Base-by-base conservation (phyloP, 2,797 vertebrate species). In the Thripadectes ignobilis region DNA sequence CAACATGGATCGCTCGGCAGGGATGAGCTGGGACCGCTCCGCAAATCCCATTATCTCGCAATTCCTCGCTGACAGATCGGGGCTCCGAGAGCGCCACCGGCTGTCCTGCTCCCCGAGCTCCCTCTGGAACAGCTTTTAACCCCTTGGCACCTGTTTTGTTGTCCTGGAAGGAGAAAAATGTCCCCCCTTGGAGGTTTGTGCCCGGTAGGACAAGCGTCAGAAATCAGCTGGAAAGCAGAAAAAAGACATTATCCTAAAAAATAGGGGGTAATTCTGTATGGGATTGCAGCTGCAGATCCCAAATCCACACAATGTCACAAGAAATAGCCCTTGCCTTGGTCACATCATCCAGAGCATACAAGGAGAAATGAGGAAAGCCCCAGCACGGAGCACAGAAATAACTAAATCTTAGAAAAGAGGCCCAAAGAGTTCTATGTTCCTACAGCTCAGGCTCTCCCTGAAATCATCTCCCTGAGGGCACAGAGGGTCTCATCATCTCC, bases 11-110 rank as follows among this genome's bases (percentile, higher is more conserved):
- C 65, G 66, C 89, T 84, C 65, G 75, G 63, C 63, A 63, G 91
- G 1, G 89, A 84, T 75, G 89, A 75, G 82, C 13, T 3, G 91
- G 51, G 87, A 81, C 67, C 88, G 62, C 36, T 71, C 92, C 88
- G 74, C 66, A 93, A 95, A 86, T 89, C 92, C 93, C 12, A 80
- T 95, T 91, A 94, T 91, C 91, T 41, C 6, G 84, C 84, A 26
- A 78, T 90, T 36, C 84, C 94, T 63, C 38, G 43, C 78, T 48
- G 85, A 30, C 87, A 34, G 76, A 52, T 84, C 68, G 57, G 21
- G 92, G 86, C 61, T 82, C 90, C 93, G 48, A 58, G 62, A 97
- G 96, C 97, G 97, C 97, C 96, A 95, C 94, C 97, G 92, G 93
- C 95, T 52, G 97, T 94, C 84, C 82, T 6, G 67, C 30, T 22